phyloP scores from a whole-genome alignment of 2,113 vertebrate genomes.

The Tor tambroides region DNA sequence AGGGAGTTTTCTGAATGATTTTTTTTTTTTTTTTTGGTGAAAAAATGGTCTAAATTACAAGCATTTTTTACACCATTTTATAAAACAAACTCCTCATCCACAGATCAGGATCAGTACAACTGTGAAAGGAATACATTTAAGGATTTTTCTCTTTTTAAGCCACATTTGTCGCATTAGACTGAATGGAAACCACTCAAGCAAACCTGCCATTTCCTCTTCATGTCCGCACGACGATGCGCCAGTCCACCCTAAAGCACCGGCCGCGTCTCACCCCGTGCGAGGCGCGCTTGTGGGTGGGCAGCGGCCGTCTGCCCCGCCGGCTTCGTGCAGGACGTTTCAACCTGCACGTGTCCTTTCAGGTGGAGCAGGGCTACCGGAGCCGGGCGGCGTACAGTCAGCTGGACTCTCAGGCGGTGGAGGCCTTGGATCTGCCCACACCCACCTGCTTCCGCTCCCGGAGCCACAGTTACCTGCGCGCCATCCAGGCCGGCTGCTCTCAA shows the following conservation, averaged over 20 bases:
- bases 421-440: constrained; percentile 91
- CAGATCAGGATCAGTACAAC: background rate
- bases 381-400: constrained; percentile 83
- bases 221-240: background rate
- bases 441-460: constrained; percentile 96
- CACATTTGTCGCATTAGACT: background rate
- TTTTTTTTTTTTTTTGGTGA: too few relatives aligned
- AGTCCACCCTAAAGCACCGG: background rate
- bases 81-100: background rate
- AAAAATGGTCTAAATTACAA: background rate
- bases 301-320: background rate
- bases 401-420: constrained; percentile 84
- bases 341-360: constrained; percentile 77
- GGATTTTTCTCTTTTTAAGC: background rate
- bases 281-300: background rate
- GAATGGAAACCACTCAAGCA: background rate
- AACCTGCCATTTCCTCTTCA: background rate
- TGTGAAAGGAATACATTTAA: background rate
- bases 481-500: constrained; percentile 98
- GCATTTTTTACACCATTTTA: background rate
- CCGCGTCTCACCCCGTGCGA: background rate
- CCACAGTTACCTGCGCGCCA: constrained; percentile 98
- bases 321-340: constrained; percentile 53
- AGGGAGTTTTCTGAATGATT: too few relatives aligned
- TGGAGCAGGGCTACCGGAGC: constrained; percentile 81